Evolutionary conservation across 1,140 invertebrate genomes (phyloP).

Genomic region (honey bee (Apis mellifera)): Amel_HAv3.1 CM009933.2:8616501-8617000

Average conservation of each 20-base stretch:
- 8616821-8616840: no score
- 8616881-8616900: no score
- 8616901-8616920: no score
- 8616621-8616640: constrained; percentile 14
- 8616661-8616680: constrained; percentile 20
- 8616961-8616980: no score
- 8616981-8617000: no score
- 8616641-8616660: background rate
- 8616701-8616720: background rate
- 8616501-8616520: background rate
- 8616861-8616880: no score
- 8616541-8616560: background rate
- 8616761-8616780: no score
- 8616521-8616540: constrained; percentile 1
- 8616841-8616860: no score
- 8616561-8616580: background rate
- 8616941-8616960: no score
- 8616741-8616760: background rate
- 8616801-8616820: no score
- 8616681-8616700: constrained; percentile 29
- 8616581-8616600: constrained; percentile 36
- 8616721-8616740: background rate
- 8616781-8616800: no score
- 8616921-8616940: no score
- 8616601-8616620: constrained; percentile 31